Percentiles rank a stretch among this genome's conserved stretches.
These are phyloP conservation scores for Panurus biarmicus DNA, from an alignment of 2,113 vertebrate species.

Conservation along the genomic window DNA sequence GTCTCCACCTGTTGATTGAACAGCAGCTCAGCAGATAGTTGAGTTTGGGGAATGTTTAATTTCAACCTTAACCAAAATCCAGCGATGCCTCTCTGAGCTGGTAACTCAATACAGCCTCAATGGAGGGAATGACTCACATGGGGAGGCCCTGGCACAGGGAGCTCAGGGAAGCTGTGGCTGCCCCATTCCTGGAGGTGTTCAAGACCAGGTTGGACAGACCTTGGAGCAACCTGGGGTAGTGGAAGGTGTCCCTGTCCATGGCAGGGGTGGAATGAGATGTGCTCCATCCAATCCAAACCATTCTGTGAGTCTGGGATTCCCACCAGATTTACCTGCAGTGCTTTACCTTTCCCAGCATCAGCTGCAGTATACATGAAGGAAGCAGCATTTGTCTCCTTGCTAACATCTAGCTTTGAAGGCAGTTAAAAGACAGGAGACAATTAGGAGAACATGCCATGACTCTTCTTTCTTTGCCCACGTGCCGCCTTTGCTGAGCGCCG, in stretches of 20 bases:
- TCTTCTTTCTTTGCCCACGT: neutral
- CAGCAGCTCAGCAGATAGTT: neutral
- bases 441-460: neutral
- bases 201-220: fast-evolving
- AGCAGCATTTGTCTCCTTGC: neutral
- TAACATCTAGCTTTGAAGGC: neutral
- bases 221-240: neutral
- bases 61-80: neutral
- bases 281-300: neutral
- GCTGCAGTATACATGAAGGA: neutral
- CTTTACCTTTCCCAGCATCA: neutral
- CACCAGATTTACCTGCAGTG: neutral
- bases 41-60: neutral
- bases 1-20: neutral
- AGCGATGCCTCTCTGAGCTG: neutral
- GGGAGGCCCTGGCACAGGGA: neutral
- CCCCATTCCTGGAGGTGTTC: neutral
- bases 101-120: neutral
- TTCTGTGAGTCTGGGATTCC: neutral
- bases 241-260: neutral
- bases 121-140: neutral
- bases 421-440: neutral
- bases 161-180: neutral
- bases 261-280: neutral
- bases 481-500: neutral